Conservation (phyloP, 1,140 invertebrate species). For the Xylocopa sonorina region DNA sequence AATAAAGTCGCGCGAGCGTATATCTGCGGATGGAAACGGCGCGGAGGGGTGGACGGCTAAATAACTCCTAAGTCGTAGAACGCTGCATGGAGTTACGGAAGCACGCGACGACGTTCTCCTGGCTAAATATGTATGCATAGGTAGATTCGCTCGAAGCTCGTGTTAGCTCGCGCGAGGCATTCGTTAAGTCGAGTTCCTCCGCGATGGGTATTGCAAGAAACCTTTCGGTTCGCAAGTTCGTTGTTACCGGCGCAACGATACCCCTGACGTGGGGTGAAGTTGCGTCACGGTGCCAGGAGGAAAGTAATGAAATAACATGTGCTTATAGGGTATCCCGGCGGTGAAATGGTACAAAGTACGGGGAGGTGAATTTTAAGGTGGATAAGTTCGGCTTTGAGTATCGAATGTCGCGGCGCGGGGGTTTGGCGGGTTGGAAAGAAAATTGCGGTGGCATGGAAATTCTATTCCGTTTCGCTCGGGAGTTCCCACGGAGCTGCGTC, state of each 20-base stretch:
- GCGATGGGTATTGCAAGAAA: background rate
- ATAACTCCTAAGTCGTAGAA: too few species aligned
- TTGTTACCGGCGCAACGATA: too few species aligned
- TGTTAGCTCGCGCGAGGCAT: background rate
- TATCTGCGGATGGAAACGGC: too few species aligned
- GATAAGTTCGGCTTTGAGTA: background rate
- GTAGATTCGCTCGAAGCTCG: too few species aligned
- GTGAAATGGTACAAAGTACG: background rate
- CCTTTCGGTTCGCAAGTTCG: background rate
- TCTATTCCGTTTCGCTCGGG: constrained; percentile 13
- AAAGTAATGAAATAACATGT: constrained; percentile 13
- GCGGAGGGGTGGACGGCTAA: too few species aligned
- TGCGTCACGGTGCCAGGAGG: background rate
- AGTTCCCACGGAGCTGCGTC: background rate
- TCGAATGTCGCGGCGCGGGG: background rate
- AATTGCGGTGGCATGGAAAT: constrained; percentile 3
- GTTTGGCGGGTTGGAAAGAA: background rate
- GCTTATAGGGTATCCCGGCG: too few species aligned
- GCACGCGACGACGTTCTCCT: background rate
- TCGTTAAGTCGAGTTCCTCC: background rate
- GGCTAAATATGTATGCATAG: too few species aligned
- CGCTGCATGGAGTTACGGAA: too few species aligned
- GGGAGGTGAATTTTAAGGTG: background rate
- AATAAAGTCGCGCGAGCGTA: too few species aligned
- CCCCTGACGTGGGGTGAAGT: background rate